Conservation (phyloP, 1,140 invertebrate species). For the Drosophila cardini region DNA sequence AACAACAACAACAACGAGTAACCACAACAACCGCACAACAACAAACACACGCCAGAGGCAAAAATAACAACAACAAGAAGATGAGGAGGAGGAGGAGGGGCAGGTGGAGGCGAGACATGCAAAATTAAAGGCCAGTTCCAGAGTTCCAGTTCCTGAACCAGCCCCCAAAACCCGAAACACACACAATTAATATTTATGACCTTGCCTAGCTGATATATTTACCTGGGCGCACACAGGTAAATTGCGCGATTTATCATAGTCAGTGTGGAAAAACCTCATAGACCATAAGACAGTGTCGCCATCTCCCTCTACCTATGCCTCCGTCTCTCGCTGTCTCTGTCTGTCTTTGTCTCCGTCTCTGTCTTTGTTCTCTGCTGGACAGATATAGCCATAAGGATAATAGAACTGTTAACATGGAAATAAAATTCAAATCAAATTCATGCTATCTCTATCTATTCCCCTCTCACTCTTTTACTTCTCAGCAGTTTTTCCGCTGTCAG, state of each 20-base stretch:
- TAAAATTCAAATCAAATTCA: slow-evolving; percentile 76
- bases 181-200: slow-evolving; percentile 83
- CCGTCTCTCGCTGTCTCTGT: not conserved
- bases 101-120: slow-evolving; percentile 40
- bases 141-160: slow-evolving; percentile 51
- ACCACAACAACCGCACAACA: slow-evolving; percentile 44
- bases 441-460: slow-evolving; percentile 30
- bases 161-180: slow-evolving; percentile 46
- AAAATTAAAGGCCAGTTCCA: slow-evolving; percentile 53
- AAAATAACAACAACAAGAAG: slow-evolving; percentile 34
- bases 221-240: slow-evolving; percentile 80
- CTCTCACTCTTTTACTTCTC: not conserved
- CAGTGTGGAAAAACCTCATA: slow-evolving; percentile 2
- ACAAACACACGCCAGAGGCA: slow-evolving; percentile 62
- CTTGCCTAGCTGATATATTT: slow-evolving; percentile 80
- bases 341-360: not conserved
- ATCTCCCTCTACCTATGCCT: not conserved
- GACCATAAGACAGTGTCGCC: not conserved
- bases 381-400: slow-evolving; percentile 78
- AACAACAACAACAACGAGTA: slow-evolving; percentile 45
- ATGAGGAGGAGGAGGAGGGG: too few relatives aligned
- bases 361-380: not conserved
- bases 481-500: slow-evolving; percentile 1
- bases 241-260: slow-evolving; percentile 79
- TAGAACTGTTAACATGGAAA: slow-evolving; percentile 82